Percentiles rank a stretch among this genome's conserved stretches.
Evolutionary conservation across 2,113 vertebrate species (phyloP).

Genomic region (Syngnathus typhle): DNA sequence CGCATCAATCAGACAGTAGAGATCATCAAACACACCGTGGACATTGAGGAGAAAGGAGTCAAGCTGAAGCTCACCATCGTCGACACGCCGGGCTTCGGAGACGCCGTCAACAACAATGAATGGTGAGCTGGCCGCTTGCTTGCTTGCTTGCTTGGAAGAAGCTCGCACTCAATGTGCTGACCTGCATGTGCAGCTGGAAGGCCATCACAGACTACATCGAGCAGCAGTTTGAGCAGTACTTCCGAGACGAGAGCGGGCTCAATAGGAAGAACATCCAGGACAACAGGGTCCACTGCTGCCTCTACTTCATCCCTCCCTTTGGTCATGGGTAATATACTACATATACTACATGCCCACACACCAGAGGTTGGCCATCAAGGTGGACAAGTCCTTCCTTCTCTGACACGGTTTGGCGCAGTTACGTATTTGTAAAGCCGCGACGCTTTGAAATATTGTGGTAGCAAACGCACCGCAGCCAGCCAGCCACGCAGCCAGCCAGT

Average conservation of each 20-base stretch:
- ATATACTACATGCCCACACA: conserved; percentile 7
- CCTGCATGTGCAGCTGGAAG: conserved; percentile 79
- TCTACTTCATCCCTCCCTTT: conserved; percentile 97
- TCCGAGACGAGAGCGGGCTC: conserved; percentile 93
- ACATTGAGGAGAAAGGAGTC: conserved; percentile 98
- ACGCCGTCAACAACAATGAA: conserved; percentile 95
- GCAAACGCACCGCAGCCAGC: no score
- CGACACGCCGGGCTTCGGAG: conserved; percentile 95
- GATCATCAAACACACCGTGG: conserved; percentile 95
- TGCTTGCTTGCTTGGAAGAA: no score
- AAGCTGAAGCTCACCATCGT: conserved; percentile 98
- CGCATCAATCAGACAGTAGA: conserved; percentile 95
- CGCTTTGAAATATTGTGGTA: no score
- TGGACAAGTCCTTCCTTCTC: no score
- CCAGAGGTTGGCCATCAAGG: no score
- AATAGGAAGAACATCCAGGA: conserved; percentile 98
- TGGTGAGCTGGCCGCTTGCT: conserved; percentile 73
- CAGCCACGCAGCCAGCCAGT: no score
- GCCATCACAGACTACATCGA: conserved; percentile 96
- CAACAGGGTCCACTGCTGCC: conserved; percentile 95
- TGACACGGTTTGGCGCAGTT: no score
- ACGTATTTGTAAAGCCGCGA: no score
- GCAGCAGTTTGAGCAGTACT: conserved; percentile 98
- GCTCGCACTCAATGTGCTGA: neutral
- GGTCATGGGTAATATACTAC: conserved; percentile 87